Evolutionary conservation across 2,797 vertebrate genomes (phyloP).

Genomic region (Sorex maritimensis): DNA sequence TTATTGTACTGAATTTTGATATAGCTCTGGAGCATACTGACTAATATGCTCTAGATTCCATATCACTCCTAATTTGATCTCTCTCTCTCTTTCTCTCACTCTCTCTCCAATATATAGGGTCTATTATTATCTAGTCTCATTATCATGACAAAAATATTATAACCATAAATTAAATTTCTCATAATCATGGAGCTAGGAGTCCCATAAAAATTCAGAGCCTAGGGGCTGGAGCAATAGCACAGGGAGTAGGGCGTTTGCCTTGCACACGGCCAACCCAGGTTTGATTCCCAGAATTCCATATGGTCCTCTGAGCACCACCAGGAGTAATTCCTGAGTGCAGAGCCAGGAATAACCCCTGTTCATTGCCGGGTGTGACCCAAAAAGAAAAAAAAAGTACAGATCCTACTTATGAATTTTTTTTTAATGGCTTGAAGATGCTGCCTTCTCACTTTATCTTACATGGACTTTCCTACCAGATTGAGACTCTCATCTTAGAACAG

Average conservation of each 20-base stretch:
- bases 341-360: too few species aligned
- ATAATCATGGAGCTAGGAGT: neutral
- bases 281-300: too few species aligned
- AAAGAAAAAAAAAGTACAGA: neutral
- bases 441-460: neutral
- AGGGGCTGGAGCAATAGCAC: too few species aligned
- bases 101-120: too few species aligned
- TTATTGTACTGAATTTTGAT: neutral
- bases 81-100: conserved; percentile 1
- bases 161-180: neutral
- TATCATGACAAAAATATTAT: neutral
- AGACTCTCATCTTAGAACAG: neutral
- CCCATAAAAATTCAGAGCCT: too few species aligned
- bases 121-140: too few species aligned
- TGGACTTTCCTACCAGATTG: neutral
- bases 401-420: neutral
- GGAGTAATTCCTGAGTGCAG: too few species aligned
- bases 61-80: neutral
- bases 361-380: too few species aligned
- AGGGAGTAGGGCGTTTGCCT: too few species aligned
- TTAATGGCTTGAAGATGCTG: neutral
- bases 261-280: too few species aligned
- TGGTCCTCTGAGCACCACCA: too few species aligned
- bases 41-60: neutral
- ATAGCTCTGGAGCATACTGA: neutral